These are phyloP conservation scores for Scotopteryx bipunctaria DNA, from an alignment of 2,888 invertebrate species.

Conservation along the genomic window DNA sequence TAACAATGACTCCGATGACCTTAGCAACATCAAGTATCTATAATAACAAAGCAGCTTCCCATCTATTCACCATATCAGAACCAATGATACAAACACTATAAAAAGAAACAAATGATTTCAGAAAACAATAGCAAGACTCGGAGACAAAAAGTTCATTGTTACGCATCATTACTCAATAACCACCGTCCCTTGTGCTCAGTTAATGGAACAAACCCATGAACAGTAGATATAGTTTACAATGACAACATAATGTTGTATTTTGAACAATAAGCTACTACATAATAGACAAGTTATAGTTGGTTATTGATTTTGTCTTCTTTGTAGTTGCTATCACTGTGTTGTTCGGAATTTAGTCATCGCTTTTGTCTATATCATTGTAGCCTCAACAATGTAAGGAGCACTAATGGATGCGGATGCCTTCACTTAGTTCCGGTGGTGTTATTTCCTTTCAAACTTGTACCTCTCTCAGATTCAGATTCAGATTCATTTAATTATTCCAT, in stretches of 20 bases:
- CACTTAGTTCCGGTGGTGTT: too few species aligned
- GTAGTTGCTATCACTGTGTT: not conserved
- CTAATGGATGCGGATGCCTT: too few species aligned
- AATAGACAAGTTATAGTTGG: not conserved
- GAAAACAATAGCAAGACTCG: slow-evolving; percentile 56
- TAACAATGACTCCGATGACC: not conserved
- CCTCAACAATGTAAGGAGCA: too few species aligned
- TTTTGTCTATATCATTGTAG: too few species aligned
- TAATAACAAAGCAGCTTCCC: slow-evolving; percentile 7
- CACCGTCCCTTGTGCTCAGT: slow-evolving; percentile 44
- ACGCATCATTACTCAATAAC: slow-evolving; percentile 64
- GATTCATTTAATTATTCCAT: too few species aligned
- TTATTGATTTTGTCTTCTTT: slow-evolving; percentile 11
- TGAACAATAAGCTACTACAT: slow-evolving; percentile 9
- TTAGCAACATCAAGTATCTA: not conserved
- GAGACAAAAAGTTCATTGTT: slow-evolving; percentile 61
- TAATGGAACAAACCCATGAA: slow-evolving; percentile 41
- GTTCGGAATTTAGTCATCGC: not conserved
- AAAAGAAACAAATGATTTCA: slow-evolving; percentile 45
- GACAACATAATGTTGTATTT: slow-evolving; percentile 4
- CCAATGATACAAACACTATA: slow-evolving; percentile 37
- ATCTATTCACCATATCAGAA: slow-evolving; percentile 15
- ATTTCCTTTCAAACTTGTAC: too few species aligned
- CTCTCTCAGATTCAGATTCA: too few species aligned
- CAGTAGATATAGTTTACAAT: slow-evolving; percentile 17